Evolutionary conservation across 2,888 invertebrate genomes (phyloP).

Genomic region (Cheilosia grossa): DNA sequence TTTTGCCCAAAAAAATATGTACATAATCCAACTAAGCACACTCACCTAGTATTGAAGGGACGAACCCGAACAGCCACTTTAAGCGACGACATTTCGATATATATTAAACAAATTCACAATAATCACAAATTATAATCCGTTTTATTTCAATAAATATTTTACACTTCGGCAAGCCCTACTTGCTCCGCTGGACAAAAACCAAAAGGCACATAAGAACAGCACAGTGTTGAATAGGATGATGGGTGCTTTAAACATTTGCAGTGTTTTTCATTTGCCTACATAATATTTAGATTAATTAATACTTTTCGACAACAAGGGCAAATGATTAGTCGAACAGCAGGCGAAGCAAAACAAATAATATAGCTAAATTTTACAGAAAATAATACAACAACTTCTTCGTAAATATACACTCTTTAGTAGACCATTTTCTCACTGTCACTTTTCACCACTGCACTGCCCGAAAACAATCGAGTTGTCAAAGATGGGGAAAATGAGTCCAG

Average conservation of each 20-base stretch:
- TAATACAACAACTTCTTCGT: slow-evolving; percentile 51
- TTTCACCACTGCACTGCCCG: slow-evolving; percentile 37
- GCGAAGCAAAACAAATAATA: slow-evolving; percentile 60
- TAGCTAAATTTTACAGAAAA: slow-evolving; percentile 53
- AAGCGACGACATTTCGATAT: slow-evolving; percentile 90
- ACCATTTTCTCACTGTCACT: slow-evolving; percentile 55
- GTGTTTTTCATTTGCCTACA: slow-evolving; percentile 29
- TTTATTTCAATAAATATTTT: slow-evolving; percentile 13
- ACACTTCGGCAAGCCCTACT: slow-evolving; percentile 37
- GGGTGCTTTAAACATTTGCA: slow-evolving; percentile 36
- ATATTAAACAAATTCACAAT: not conserved
- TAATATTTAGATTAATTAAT: not conserved
- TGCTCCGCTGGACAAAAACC: slow-evolving; percentile 43
- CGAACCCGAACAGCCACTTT: slow-evolving; percentile 96
- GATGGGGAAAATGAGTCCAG: slow-evolving; percentile 22
- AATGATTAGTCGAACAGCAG: slow-evolving; percentile 37
- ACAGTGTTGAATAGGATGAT: slow-evolving; percentile 24
- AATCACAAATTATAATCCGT: slow-evolving; percentile 3
- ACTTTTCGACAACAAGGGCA: slow-evolving; percentile 20
- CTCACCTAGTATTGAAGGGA: slow-evolving; percentile 94
- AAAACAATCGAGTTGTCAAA: slow-evolving; percentile 46
- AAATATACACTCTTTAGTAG: slow-evolving; percentile 45
- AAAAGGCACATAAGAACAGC: slow-evolving; percentile 54
- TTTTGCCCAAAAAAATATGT: slow-evolving; percentile 35
- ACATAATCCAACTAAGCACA: slow-evolving; percentile 38